Percentiles rank a stretch among this genome's conserved stretches.
Conservation (phyloP, 2,113 vertebrate genomes). For the Stictonetta naevosa region DNA sequence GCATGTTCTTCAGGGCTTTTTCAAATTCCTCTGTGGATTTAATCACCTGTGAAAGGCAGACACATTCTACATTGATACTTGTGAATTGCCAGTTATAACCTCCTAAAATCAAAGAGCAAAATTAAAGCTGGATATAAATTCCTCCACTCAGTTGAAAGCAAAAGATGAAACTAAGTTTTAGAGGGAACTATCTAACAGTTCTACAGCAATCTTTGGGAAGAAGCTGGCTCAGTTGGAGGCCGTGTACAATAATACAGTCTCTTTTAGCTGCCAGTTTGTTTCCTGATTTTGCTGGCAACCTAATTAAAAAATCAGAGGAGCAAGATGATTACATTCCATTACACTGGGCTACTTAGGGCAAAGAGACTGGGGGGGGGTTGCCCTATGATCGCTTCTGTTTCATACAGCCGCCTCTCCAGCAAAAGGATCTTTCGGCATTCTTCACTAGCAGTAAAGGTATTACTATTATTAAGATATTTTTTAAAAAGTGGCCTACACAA, state of each 20-base stretch:
- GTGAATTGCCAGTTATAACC: not conserved
- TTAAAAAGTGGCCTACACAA: not conserved
- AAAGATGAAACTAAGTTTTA: not conserved
- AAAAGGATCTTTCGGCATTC: not conserved
- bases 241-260: fast-evolving
- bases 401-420: not conserved
- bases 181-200: not conserved
- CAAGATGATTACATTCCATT: not conserved
- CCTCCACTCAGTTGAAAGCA: not conserved
- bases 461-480: not conserved
- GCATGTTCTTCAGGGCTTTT: conserved; percentile 86
- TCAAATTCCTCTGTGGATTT: conserved; percentile 93
- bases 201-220: not conserved
- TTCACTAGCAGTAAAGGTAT: not conserved
- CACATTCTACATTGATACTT: not conserved
- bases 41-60: conserved; percentile 84
- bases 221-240: not conserved
- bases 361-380: not conserved
- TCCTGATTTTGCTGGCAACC: not conserved
- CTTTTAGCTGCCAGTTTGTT: not conserved
- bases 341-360: not conserved
- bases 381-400: not conserved
- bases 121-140: not conserved
- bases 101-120: not conserved
- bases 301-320: not conserved